Percentiles rank a stretch among this genome's conserved stretches.
Evolutionary conservation across 2,888 invertebrate genomes (phyloP).

Genomic region (Hypomecis atomaria): DNA sequence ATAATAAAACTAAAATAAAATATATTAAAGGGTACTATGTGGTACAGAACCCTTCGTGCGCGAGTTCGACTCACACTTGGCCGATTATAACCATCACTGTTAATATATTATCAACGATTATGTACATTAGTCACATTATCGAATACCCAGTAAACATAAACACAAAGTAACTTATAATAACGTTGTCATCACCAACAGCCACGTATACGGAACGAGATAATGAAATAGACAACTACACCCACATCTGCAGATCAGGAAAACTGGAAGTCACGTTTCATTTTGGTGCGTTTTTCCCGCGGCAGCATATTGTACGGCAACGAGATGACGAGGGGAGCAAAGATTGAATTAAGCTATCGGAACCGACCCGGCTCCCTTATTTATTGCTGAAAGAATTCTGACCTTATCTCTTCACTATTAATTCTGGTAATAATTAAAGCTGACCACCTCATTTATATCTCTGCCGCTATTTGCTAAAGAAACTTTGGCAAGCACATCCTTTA

Average conservation of each 20-base stretch:
- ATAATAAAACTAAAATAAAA: too few species aligned
- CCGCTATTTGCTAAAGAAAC: constrained; percentile 2
- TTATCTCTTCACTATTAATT: constrained; percentile 78
- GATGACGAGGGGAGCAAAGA: constrained; percentile 75
- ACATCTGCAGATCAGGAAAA: constrained; percentile 47
- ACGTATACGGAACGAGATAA: constrained; percentile 39
- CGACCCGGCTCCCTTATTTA: constrained; percentile 68
- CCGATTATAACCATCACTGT: too few species aligned
- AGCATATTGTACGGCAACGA: constrained; percentile 62
- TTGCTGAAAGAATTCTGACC: constrained; percentile 68
- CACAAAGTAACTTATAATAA: constrained; percentile 1
- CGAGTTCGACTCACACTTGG: too few species aligned
- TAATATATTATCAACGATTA: too few species aligned
- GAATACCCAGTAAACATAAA: background rate
- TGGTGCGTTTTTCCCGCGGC: constrained; percentile 57
- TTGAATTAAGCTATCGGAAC: constrained; percentile 78
- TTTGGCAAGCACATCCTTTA: background rate
- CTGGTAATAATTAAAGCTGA: constrained; percentile 75
- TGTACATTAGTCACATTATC: background rate
- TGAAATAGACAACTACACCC: constrained; percentile 31
- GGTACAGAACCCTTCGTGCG: too few species aligned
- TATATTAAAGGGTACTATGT: too few species aligned
- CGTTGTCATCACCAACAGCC: constrained; percentile 10
- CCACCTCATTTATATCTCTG: constrained; percentile 42
- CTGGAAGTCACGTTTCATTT: constrained; percentile 61